These are phyloP conservation scores for Asteroscopus sphinx DNA, from an alignment of 2,888 invertebrate species.

Conservation along the genomic window DNA sequence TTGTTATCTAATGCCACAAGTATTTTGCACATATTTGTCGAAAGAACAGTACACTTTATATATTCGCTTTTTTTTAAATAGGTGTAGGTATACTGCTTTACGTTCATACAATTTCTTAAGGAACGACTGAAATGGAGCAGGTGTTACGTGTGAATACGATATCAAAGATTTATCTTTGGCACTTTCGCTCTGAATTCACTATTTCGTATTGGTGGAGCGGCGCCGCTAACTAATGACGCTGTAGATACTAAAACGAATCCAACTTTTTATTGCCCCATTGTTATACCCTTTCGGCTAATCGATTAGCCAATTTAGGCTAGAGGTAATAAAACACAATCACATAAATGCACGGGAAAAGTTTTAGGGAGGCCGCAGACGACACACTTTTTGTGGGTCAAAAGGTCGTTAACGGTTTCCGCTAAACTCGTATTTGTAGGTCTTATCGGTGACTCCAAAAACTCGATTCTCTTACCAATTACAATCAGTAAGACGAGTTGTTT, in stretches of 20 bases:
- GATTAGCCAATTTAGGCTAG: slow-evolving; percentile 40
- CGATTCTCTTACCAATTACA: not conserved
- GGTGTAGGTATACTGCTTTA: slow-evolving; percentile 2
- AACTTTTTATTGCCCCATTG: slow-evolving; percentile 43
- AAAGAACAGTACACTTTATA: slow-evolving; percentile 1
- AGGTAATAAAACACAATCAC: slow-evolving; percentile 50
- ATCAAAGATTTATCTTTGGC: slow-evolving; percentile 21
- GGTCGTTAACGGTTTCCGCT: not conserved
- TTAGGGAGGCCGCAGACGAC: slow-evolving; percentile 33
- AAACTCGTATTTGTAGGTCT: slow-evolving; percentile 9
- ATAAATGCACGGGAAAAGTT: slow-evolving; percentile 36
- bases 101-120: slow-evolving; percentile 19
- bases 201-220: slow-evolving; percentile 16
- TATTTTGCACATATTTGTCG: slow-evolving; percentile 33
- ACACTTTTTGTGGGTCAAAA: slow-evolving; percentile 6
- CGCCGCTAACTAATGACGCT: slow-evolving; percentile 35
- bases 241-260: slow-evolving; percentile 36
- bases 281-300: slow-evolving; percentile 43
- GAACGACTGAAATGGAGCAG: slow-evolving; percentile 16
- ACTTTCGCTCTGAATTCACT: slow-evolving; percentile 24
- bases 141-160: slow-evolving; percentile 21
- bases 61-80: not conserved
- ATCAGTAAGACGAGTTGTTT: too few species aligned
- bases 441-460: not conserved
- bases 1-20: not conserved